phyloP scores from a whole-genome alignment of 2,797 vertebrate genomes.

The Spondyliosoma cantharus region DNA sequence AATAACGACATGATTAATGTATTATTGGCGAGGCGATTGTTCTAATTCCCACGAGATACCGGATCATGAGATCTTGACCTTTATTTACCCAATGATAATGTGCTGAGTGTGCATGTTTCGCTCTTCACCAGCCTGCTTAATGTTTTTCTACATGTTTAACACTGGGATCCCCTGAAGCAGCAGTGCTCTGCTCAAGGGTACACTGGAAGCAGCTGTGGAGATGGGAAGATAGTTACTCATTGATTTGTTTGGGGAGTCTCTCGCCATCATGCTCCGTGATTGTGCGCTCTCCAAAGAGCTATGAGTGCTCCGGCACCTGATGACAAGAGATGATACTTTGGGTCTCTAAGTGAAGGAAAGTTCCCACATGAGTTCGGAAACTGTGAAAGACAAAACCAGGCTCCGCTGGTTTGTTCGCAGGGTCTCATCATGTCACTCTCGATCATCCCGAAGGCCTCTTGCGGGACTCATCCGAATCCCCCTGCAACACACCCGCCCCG shows the following conservation, averaged over 20 bases:
- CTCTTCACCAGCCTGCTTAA: slow-evolving; percentile 9
- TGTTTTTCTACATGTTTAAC: slow-evolving; percentile 22
- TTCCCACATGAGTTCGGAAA: slow-evolving; percentile 8
- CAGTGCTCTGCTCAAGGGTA: slow-evolving; percentile 39
- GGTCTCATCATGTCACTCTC: slow-evolving; percentile 60
- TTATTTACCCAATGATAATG: slow-evolving; percentile 23
- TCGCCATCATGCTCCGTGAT: not conserved
- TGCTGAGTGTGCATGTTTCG: slow-evolving; percentile 2
- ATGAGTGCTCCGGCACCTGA: slow-evolving; percentile 22
- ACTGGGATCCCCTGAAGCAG: slow-evolving; percentile 24
- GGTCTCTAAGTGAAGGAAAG: slow-evolving; percentile 14
- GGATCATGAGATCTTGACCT: slow-evolving; percentile 31
- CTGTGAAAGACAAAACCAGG: slow-evolving; percentile 17
- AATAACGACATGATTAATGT: slow-evolving; percentile 25
- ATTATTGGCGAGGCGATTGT: not conserved
- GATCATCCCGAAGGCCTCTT: slow-evolving; percentile 47
- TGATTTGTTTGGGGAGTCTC: slow-evolving; percentile 52
- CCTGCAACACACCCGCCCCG: slow-evolving; percentile 1
- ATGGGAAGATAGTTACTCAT: slow-evolving; percentile 16
- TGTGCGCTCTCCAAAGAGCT: slow-evolving; percentile 3
- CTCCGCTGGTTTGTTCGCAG: slow-evolving; percentile 55
- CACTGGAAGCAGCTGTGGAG: slow-evolving; percentile 37
- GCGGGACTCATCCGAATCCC: slow-evolving; percentile 41
- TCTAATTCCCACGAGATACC: slow-evolving; percentile 21
- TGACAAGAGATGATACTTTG: slow-evolving; percentile 19